Evolutionary conservation across 2,797 vertebrate species (phyloP).

Genomic region (Crax fasciolata): DNA sequence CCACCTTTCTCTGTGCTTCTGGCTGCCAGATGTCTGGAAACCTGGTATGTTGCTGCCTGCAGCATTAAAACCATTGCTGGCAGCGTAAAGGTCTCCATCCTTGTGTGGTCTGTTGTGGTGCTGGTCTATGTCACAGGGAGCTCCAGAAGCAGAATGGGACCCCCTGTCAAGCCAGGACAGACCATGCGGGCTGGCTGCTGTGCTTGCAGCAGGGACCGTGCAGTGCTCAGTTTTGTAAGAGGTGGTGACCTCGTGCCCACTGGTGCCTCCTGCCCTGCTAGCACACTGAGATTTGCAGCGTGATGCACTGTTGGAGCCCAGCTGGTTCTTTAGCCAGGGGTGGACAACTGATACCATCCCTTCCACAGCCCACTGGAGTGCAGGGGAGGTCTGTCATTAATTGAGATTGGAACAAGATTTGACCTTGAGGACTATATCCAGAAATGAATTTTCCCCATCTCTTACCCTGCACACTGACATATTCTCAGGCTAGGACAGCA

Average conservation of each 20-base stretch:
- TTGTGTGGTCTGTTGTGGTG: not conserved
- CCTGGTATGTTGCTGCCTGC: not conserved
- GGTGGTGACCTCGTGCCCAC: not conserved
- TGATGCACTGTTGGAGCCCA: not conserved
- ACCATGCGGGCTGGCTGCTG: not conserved
- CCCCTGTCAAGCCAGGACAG: not conserved
- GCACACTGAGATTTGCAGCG: not conserved
- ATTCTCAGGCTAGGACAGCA: not conserved
- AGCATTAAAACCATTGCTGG: not conserved
- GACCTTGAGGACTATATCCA: constrained; percentile 31
- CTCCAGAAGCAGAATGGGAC: not conserved
- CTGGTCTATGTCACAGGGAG: fast-evolving
- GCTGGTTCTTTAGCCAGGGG: not conserved
- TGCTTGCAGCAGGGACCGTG: not conserved
- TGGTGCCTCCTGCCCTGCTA: not conserved
- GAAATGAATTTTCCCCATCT: not conserved
- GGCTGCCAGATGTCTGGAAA: fast-evolving
- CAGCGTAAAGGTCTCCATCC: not conserved
- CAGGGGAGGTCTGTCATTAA: not conserved
- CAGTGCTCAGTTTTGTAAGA: not conserved
- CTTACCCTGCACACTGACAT: not conserved
- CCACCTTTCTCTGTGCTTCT: not conserved
- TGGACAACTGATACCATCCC: not conserved
- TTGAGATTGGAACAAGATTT: not conserved
- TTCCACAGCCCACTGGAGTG: not conserved